Base-by-base conservation (phyloP, 2,888 invertebrate genomes). In the Coronaproctus castanopsis region DNA sequence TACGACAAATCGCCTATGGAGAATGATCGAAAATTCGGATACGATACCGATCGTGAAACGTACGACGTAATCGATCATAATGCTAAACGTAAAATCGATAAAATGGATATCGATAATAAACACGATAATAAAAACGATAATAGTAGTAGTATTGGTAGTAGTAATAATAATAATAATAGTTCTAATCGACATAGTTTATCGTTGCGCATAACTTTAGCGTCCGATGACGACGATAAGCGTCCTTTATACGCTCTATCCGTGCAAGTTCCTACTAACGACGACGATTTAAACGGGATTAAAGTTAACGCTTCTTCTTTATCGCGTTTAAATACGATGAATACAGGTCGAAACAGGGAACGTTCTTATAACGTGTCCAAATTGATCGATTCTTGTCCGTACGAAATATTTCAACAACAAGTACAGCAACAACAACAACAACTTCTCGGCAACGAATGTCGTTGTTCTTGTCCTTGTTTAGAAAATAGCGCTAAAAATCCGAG, bases 401-500 rank as follows among this genome's bases (percentile, higher is more conserved):
- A n/a, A 52, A 14, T 58, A 36, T 1, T 21, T 52, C 2, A 51
- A 21, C 48, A 52, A 10, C 19, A 21, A 61, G 18, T 36, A 61
- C 21, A 23, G 54, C 36, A 18, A 3, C 24, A n/a, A 18, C 49
- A 55, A 49, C n/a, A n/a, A n/a, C n/a, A n/a, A n/a, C n/a, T n/a
- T n/a, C n/a, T n/a, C n/a, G 82, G 82, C 63, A 83, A 83, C 52
- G 80, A 78, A 67, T 85, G 85, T 70, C 80, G 82, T 69, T 85
- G 85, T 70, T 80, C 80, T 18, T 85, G 85, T 70, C 85, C 85
- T 48, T 77, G 79, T 60, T 54, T 60, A 14, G 62, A 58, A 2
- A 24, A 52, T 5, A 24, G 52, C 22, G 57, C 56, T 21, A 36
- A 56, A 19, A 49, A 52, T 3, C 3, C 1, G n/a, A 48, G 5